phyloP scores from a whole-genome alignment of 1,140 invertebrate genomes.

The Eufriesea mexicana region DNA sequence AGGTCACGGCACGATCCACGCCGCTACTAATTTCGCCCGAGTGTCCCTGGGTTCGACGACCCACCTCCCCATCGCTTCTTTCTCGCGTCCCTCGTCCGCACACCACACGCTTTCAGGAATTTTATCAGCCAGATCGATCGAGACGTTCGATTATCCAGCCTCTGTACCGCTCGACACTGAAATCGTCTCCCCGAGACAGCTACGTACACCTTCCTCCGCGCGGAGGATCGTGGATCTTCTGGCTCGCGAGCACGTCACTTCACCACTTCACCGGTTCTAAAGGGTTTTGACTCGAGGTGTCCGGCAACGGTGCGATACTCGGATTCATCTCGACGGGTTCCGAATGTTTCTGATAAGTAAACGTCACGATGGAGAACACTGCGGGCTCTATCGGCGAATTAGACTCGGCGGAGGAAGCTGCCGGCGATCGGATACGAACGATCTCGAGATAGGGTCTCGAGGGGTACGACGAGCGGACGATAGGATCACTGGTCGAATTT shows the following conservation, averaged over 20 bases:
- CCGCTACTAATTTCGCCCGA: constrained; percentile 58
- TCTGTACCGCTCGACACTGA: too few relatives aligned
- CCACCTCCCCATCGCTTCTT: constrained; percentile 3
- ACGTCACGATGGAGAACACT: too few relatives aligned
- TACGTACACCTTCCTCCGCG: neutral
- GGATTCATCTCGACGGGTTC: neutral
- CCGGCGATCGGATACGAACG: too few relatives aligned
- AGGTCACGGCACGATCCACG: constrained; percentile 52
- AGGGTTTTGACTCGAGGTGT: neutral
- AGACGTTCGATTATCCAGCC: neutral
- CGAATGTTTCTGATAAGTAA: too few relatives aligned
- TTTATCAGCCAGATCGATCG: constrained; percentile 36
- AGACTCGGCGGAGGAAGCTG: too few relatives aligned
- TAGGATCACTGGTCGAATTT: neutral
- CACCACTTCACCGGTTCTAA: neutral
- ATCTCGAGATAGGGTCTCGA: neutral
- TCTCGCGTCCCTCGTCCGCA: neutral
- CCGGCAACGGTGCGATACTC: too few relatives aligned
- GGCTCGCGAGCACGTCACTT: neutral
- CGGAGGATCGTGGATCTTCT: neutral
- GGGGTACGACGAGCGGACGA: too few relatives aligned
- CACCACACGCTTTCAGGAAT: constrained; percentile 31
- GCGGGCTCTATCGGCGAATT: neutral
- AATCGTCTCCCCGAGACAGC: neutral
- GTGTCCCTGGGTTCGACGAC: constrained; percentile 60